Evolutionary conservation across 64 coral and sea anemone genomes (phyloP).

Genomic region (Astreopora myriophthalma): DNA sequence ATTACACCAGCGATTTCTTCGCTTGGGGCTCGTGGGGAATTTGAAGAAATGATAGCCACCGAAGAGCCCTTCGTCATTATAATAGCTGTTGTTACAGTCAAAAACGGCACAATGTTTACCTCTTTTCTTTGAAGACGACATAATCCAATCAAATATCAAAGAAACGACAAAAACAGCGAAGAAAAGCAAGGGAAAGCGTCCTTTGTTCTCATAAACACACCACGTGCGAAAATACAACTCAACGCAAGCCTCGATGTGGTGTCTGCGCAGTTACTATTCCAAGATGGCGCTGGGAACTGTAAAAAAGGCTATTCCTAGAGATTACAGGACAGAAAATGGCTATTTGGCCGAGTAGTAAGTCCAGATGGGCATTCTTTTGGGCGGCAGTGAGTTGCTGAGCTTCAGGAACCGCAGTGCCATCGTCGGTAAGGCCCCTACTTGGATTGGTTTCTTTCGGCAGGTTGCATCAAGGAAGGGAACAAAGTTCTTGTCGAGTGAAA

Average conservation of each 20-base stretch:
- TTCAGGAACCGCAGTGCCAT: neutral
- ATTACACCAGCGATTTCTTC: constrained; percentile 48
- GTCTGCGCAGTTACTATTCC: too few relatives aligned
- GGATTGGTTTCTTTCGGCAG: neutral
- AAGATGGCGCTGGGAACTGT: too few relatives aligned
- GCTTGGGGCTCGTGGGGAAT: neutral
- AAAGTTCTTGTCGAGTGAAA: constrained; percentile 6
- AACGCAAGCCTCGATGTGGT: too few relatives aligned
- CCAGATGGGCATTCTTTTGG: neutral
- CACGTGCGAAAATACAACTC: too few relatives aligned
- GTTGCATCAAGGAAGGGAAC: neutral
- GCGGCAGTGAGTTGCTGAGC: neutral
- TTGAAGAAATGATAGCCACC: constrained; percentile 14
- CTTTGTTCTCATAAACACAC: too few relatives aligned
- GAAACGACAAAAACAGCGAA: too few relatives aligned
- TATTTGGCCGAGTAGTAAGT: constrained; percentile 3
- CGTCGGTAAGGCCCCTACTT: neutral
- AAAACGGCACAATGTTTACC: neutral
- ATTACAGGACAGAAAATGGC: constrained; percentile 6
- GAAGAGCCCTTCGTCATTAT: neutral
- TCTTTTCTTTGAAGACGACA: neutral
- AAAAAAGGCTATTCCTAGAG: too few relatives aligned
- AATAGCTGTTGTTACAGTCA: constrained; percentile 27
- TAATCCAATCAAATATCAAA: neutral
- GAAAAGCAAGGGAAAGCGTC: too few relatives aligned